These are phyloP conservation scores for Rhinichthys klamathensis DNA, from an alignment of 2,113 vertebrate species.

Conservation along the genomic window DNA sequence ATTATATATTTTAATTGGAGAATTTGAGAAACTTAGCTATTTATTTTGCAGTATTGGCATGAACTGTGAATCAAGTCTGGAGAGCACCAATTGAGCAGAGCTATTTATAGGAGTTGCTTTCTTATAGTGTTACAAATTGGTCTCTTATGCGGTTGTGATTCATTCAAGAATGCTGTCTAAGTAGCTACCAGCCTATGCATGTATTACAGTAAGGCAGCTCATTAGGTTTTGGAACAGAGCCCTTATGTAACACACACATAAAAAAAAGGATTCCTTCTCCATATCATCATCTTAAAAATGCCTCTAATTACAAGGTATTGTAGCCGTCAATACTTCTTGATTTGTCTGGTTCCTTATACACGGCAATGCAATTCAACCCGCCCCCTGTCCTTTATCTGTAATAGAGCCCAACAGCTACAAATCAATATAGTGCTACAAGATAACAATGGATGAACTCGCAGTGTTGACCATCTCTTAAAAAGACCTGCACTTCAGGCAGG, in stretches of 20 bases:
- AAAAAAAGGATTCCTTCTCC: not conserved
- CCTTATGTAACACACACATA: not conserved
- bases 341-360: slow-evolving; percentile 7
- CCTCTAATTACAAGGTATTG: not conserved
- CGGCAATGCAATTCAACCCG: slow-evolving; percentile 48
- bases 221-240: not conserved
- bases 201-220: not conserved
- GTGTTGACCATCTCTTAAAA: slow-evolving; percentile 49
- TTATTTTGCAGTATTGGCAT: too few relatives aligned
- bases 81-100: too few relatives aligned
- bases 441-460: slow-evolving; percentile 55
- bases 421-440: slow-evolving; percentile 52
- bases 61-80: too few relatives aligned
- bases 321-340: not conserved
- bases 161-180: not conserved
- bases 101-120: too few relatives aligned
- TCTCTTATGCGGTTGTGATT: not conserved
- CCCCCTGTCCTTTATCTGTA: slow-evolving; percentile 51
- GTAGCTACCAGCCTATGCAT: not conserved
- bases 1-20: too few relatives aligned
- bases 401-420: slow-evolving; percentile 46
- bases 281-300: slow-evolving; percentile 4
- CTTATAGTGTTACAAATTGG: not conserved
- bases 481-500: slow-evolving; percentile 21
- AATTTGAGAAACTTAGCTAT: too few relatives aligned